Evolutionary conservation across 2,797 vertebrate genomes (phyloP).

Genomic region (Cossypha dichroa): DNA sequence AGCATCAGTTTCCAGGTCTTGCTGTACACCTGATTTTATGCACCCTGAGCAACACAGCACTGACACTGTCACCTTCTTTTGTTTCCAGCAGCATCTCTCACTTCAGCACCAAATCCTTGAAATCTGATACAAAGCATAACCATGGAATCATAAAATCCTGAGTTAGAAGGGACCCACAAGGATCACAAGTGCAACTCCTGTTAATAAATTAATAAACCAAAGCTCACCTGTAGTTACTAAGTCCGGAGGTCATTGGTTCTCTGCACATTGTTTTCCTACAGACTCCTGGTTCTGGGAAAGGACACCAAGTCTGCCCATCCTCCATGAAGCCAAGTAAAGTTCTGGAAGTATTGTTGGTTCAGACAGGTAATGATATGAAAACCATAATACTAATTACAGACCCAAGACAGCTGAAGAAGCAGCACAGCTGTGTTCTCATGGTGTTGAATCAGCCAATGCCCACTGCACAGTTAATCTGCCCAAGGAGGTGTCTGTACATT

Average conservation of each 20-base stretch:
- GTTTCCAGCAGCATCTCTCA: background rate
- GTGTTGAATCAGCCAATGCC: background rate
- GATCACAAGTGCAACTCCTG: background rate
- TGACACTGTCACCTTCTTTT: rapidly evolving
- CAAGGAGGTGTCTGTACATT: background rate
- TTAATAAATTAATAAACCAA: background rate
- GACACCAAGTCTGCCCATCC: background rate
- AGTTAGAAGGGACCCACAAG: background rate
- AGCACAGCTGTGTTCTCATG: background rate
- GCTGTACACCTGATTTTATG: background rate
- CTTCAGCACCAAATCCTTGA: background rate
- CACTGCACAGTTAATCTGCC: background rate
- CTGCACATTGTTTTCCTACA: background rate
- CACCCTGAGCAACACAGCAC: background rate
- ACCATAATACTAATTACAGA: background rate
- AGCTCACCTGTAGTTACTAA: background rate
- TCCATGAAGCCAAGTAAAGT: background rate
- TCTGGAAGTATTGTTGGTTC: background rate
- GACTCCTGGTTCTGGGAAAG: background rate
- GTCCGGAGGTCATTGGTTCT: background rate
- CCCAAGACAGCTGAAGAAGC: background rate
- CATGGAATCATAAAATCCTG: background rate
- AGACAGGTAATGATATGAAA: background rate
- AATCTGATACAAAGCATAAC: background rate
- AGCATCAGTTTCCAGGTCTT: background rate